phyloP scores from a whole-genome alignment of 2,888 invertebrate genomes.

The Athetis lepigone region DNA sequence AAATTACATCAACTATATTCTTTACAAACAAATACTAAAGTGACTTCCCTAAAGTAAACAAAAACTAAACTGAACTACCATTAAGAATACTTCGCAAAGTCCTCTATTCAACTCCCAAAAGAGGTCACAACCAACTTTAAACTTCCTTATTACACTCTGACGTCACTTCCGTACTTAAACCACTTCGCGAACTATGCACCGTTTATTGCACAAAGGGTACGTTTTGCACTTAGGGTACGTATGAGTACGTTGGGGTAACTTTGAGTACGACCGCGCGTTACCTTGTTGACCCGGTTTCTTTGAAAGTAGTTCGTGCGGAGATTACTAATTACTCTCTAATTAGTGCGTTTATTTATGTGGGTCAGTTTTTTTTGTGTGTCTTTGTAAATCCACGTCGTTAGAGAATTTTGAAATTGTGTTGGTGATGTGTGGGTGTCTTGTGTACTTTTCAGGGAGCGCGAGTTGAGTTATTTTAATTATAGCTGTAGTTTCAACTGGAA shows the following conservation, averaged over 20 bases:
- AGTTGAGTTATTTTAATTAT: background rate
- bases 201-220: background rate
- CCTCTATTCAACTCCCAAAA: background rate
- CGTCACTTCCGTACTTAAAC: constrained; percentile 23
- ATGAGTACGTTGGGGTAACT: no score
- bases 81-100: no score
- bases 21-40: no score
- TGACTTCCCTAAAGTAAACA: no score
- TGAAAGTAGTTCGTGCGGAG: constrained; percentile 15
- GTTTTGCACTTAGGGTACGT: no score
- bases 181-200: constrained; percentile 31
- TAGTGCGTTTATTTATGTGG: constrained; percentile 15
- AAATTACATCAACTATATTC: no score
- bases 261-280: constrained; percentile 15
- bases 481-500: no score
- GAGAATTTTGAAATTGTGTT: background rate
- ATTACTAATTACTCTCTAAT: constrained; percentile 45
- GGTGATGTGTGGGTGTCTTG: background rate
- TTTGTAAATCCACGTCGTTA: background rate
- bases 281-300: constrained; percentile 46
- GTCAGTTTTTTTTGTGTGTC: constrained; percentile 2
- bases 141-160: constrained; percentile 23
- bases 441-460: background rate
- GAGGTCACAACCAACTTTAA: constrained; percentile 24
- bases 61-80: no score